phyloP scores from a whole-genome alignment of 1,140 invertebrate genomes.

The Cydia strobilella region DNA sequence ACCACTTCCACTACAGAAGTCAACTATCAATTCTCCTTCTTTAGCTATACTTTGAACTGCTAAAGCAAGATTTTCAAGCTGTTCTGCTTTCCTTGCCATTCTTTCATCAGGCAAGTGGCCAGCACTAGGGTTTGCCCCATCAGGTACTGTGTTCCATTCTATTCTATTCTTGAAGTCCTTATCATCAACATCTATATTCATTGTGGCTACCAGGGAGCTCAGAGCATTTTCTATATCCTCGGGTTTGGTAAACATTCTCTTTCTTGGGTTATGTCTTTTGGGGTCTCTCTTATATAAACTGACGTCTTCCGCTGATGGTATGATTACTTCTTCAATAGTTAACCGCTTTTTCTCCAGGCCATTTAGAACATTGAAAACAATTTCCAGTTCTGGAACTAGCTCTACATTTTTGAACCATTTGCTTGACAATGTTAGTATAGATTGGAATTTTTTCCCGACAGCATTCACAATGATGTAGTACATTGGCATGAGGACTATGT shows the following conservation, averaged over 20 bases:
- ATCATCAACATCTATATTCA: conserved; percentile 68
- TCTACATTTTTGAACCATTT: conserved; percentile 84
- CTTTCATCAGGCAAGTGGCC: conserved; percentile 89
- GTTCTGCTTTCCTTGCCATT: conserved; percentile 90
- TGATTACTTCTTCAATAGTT: conserved; percentile 42
- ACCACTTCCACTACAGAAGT: conserved; percentile 97
- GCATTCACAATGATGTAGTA: conserved; percentile 84
- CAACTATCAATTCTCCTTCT: conserved; percentile 86
- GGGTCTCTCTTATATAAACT: conserved; percentile 91
- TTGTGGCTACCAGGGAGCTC: conserved; percentile 54
- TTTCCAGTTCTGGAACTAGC: conserved; percentile 57
- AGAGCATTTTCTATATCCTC: conserved; percentile 86
- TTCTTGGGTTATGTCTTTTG: conserved; percentile 86
- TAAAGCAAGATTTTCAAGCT: conserved; percentile 93
- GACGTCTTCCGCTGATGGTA: conserved; percentile 77
- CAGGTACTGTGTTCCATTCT: conserved; percentile 84
- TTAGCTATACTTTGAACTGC: conserved; percentile 86
- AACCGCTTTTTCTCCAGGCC: conserved; percentile 29
- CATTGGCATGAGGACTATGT: conserved; percentile 89
- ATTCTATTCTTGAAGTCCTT: conserved; percentile 51
- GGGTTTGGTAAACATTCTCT: conserved; percentile 87
- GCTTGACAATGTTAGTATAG: conserved; percentile 83
- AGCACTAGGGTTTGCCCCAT: conserved; percentile 86
- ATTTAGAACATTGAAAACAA: conserved; percentile 49
- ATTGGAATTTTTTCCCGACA: conserved; percentile 73